Base-by-base conservation (phyloP, 2,113 vertebrate species). In the Channa maculata region DNA sequence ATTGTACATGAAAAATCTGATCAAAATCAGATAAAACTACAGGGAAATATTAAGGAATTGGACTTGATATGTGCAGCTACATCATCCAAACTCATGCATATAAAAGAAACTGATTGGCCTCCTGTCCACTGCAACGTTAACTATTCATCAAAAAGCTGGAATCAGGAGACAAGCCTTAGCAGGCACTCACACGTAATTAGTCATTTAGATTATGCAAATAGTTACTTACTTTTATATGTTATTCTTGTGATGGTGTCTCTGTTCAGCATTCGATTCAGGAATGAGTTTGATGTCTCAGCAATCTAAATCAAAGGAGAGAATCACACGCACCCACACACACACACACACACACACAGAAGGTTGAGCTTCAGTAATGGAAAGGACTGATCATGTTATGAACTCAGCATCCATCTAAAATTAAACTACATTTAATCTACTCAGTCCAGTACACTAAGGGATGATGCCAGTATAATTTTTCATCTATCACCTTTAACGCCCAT, bases 211-310 rank as follows among this genome's bases (percentile, higher is more conserved):
- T 24, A 51, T 49, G 52, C 33, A 50, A 12, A 74, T 1, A 50
- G 10, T 0, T 4, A 96, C 98, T 98, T 97, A 99, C 98, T 99
- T 95, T 99, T 99, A 90, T 99, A 99, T 0, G 98, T 99, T 96
- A 99, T 99, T 98, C 98, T 99, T 14, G 98, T 99, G 90, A 99
- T 99, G 91, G 97, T 99, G 92, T 99, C 98, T 96, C 98, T 98
- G 95, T 99, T 99, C 89, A 99, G 93, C 97, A 99, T 98, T 84
- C 97, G 96, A 92, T 99, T 99, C 94, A 99, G 95, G 93, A 99
- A 98, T 49, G 95, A 95, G 91, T 99, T 99, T 71, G 98, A 97
- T 71, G 96, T 96, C 91, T 99, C 98, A 41, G 98, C 96, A 90
- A 99, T 97, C 98, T 99, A 82, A 33, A 91, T 64, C 33, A 75